Conservation (phyloP, 2,797 vertebrate species). For the Alcedo quadribrachys region DNA sequence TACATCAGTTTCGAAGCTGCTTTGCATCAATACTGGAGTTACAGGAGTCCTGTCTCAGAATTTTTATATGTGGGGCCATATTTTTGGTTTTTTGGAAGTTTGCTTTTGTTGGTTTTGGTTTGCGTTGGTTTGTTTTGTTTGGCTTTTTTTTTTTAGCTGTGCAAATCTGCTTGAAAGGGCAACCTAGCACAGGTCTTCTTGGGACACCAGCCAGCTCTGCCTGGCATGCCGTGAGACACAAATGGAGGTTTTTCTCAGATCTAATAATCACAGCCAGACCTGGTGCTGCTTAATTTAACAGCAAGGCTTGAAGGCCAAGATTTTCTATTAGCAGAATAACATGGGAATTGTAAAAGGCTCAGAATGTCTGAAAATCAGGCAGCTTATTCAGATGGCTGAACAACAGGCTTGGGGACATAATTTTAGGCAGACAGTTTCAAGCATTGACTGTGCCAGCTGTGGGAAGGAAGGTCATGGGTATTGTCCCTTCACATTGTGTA, state of each 20-base stretch:
- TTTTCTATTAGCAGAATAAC: slow-evolving; percentile 53
- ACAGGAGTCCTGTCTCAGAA: background rate
- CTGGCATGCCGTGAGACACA: slow-evolving; percentile 25
- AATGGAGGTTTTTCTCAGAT: slow-evolving; percentile 43
- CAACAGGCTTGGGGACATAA: background rate
- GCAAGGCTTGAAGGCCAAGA: slow-evolving; percentile 23
- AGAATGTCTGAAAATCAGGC: slow-evolving; percentile 58
- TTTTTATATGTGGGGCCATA: background rate
- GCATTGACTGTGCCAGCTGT: background rate
- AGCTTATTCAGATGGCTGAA: slow-evolving; percentile 52
- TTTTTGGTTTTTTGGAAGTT: background rate
- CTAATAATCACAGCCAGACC: slow-evolving; percentile 51
- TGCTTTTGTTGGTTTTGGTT: background rate
- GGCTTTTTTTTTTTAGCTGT: background rate
- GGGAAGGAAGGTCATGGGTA: background rate
- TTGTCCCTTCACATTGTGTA: background rate
- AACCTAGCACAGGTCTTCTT: slow-evolving; percentile 9
- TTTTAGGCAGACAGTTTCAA: background rate
- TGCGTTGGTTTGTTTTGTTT: too few species aligned
- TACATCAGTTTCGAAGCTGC: background rate
- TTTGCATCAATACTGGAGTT: background rate
- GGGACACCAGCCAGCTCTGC: background rate
- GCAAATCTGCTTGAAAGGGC: background rate
- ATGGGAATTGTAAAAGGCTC: slow-evolving; percentile 59
- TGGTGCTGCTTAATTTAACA: slow-evolving; percentile 58